phyloP scores from a whole-genome alignment of 1,140 invertebrate genomes.

The Aphelinus certus region DNA sequence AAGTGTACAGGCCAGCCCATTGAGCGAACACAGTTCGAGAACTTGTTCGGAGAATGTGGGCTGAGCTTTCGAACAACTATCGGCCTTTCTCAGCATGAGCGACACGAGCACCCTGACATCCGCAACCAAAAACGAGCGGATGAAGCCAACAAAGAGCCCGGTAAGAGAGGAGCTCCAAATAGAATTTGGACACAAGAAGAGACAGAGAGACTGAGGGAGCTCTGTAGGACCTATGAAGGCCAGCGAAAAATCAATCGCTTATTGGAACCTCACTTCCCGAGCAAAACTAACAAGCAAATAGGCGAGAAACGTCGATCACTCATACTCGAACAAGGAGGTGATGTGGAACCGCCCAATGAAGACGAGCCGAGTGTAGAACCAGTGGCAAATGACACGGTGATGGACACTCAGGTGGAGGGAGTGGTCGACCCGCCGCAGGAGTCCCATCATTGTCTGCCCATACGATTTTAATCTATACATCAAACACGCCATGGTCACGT shows the following conservation, averaged over 20 bases:
- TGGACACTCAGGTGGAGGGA: no score
- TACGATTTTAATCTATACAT: no score
- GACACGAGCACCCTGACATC: background rate
- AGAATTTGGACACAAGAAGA: background rate
- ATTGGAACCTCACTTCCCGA: background rate
- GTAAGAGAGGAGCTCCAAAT: background rate
- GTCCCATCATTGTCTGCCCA: no score
- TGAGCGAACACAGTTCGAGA: background rate
- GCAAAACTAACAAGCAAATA: background rate
- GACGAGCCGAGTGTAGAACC: no score
- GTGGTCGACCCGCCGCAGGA: no score
- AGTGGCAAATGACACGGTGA: no score
- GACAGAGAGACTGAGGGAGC: background rate
- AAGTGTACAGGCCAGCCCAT: background rate
- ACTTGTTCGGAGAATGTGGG: background rate
- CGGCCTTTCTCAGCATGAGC: background rate
- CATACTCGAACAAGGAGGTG: no score
- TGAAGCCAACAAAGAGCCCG: background rate
- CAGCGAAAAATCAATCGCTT: background rate
- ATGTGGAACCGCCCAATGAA: no score
- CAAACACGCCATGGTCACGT: no score
- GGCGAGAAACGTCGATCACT: background rate
- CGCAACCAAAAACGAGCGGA: background rate
- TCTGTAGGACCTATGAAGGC: background rate
- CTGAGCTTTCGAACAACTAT: background rate